phyloP scores from a whole-genome alignment of 2,888 invertebrate species.

The Julus scanicus region DNA sequence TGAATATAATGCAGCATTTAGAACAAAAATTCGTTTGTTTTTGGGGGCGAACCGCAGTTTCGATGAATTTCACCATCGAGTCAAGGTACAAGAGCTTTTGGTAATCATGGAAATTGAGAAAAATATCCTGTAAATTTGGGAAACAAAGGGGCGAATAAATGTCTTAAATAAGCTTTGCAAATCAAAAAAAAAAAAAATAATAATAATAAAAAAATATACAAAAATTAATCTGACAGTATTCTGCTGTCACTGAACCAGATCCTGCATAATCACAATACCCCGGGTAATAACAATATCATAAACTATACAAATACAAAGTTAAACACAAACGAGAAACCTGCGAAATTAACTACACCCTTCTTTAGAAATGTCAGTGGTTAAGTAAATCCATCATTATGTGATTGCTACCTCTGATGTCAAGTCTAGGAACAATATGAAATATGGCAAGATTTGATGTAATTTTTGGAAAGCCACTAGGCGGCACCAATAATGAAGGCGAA shows the following conservation, averaged over 20 bases:
- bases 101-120: no score
- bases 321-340: neutral
- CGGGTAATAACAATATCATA: neutral
- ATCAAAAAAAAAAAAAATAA: neutral
- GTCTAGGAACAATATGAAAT: no score
- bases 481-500: no score
- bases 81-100: no score
- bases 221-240: neutral
- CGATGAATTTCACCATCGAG: no score
- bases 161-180: neutral
- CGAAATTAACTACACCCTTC: neutral
- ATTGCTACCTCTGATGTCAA: no score
- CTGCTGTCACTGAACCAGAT: neutral
- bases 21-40: no score
- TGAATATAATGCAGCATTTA: no score
- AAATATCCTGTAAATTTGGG: neutral
- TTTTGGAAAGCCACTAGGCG: no score
- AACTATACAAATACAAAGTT: constrained; percentile 8
- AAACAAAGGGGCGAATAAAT: neutral
- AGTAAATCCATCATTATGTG: no score
- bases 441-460: no score
- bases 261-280: neutral
- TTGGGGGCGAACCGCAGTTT: no score
- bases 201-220: neutral
- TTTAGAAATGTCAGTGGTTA: neutral